Conservation (phyloP, 2,113 vertebrate species). For the Copsychus sechellarum region DNA sequence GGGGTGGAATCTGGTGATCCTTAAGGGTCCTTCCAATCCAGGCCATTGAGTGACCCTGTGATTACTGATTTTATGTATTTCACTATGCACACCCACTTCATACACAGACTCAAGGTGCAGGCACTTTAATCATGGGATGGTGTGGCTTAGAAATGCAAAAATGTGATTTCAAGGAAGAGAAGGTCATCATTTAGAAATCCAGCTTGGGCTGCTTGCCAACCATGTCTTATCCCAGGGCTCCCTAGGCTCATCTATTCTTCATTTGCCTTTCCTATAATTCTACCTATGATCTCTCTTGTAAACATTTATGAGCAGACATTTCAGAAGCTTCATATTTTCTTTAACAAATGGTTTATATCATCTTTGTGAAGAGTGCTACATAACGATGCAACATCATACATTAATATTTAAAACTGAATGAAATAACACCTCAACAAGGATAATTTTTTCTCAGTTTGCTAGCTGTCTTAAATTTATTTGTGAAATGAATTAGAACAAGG, state of each 20-base stretch:
- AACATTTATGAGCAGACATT: constrained; percentile 61
- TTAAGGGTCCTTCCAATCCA: background rate
- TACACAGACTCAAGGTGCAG: background rate
- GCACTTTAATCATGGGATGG: background rate
- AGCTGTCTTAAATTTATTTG: constrained; percentile 62
- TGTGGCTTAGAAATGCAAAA: background rate
- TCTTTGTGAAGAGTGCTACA: constrained; percentile 62
- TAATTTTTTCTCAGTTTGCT: constrained; percentile 61
- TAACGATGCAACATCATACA: constrained; percentile 63
- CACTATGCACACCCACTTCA: background rate
- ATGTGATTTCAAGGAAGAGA: background rate
- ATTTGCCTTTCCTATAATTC: constrained; percentile 42
- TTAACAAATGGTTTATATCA: constrained; percentile 56
- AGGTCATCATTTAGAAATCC: background rate
- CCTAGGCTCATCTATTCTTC: constrained; percentile 16
- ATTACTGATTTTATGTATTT: background rate
- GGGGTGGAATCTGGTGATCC: rapidly evolving
- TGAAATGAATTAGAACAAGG: constrained; percentile 49
- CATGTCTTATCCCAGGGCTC: background rate
- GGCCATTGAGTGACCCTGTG: background rate
- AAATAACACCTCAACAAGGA: constrained; percentile 69
- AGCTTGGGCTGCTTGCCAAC: background rate
- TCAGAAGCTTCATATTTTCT: constrained; percentile 60
- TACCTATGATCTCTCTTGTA: constrained; percentile 58
- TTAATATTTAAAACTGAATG: constrained; percentile 76